Base-by-base conservation (phyloP, 2,888 invertebrate genomes). In the Melolontha melolontha region DNA sequence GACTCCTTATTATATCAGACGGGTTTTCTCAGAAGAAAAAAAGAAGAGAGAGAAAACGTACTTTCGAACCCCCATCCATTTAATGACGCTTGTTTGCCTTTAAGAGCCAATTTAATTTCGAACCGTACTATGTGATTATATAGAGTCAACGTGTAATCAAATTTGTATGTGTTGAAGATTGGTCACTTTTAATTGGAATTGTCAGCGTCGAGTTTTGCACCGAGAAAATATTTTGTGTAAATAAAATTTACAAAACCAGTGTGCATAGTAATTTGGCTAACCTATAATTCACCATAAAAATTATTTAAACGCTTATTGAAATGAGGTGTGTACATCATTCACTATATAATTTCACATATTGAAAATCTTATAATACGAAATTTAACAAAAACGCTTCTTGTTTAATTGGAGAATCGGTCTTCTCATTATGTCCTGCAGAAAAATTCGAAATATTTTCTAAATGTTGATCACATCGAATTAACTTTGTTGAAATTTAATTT, bases 41-140 rank as follows among this genome's bases (percentile, higher is more conserved):
- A 41, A 51, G 42, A 40, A 16, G 17, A 55, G 10, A 27, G 50
- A 50, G n/a, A 40, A 12, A 57, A 16, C 22, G 57, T 12, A 59
- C 44, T 42, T 22, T 5, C 17, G 5, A 16, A 29, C 29, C 29
- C 44, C 44, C 27, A 44, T 44, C 59, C 44, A 44, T 47, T 59
- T 59, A 59, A 59, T 59, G 59, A 59, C 59, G 42, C 47, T 59
- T 59, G 59, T 59, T 59, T 59, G 59, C 44, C 59, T 59, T 59
- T 59, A 59, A 59, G 41, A 44, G 59, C 59, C 59, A 59, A 59
- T 59, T 59, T 59, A 59, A 44, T 44, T 29, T 44, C 44, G 59
- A 29, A 12, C 6, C 57, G 57, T 29, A n/a, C 44, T 34, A 27
- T 59, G 44, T 59, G 44, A 59, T 59, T 59, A 59, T 34, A 22